These are phyloP conservation scores for Fringilla coelebs DNA, from an alignment of 2,797 vertebrate genomes.

Conservation along the genomic window DNA sequence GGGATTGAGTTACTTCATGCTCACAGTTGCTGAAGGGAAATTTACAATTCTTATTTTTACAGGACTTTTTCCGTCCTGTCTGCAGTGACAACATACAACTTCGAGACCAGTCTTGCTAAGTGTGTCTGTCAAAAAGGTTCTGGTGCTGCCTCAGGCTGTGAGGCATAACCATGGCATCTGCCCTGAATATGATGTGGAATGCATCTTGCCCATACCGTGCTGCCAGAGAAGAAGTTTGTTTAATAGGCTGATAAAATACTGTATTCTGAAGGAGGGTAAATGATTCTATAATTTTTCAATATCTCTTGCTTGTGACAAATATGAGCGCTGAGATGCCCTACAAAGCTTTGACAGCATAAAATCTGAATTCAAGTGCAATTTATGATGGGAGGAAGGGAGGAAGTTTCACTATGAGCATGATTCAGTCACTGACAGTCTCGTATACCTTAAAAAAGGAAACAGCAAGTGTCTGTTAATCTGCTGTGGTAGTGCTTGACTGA, in stretches of 20 bases:
- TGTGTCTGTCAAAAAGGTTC: neutral
- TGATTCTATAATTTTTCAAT: neutral
- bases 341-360: neutral
- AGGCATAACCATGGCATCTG: neutral
- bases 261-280: neutral
- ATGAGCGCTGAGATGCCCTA: neutral
- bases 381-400: neutral
- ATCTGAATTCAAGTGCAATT: neutral
- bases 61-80: neutral
- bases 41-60: neutral
- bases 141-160: neutral
- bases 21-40: neutral
- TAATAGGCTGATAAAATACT: neutral
- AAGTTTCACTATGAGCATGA: neutral
- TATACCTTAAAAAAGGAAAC: neutral
- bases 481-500: neutral
- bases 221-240: neutral
- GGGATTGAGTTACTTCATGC: neutral
- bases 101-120: neutral
- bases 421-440: neutral
- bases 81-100: neutral
- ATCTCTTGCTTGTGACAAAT: neutral
- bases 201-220: neutral
- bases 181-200: neutral
- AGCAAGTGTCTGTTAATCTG: neutral